phyloP scores from a whole-genome alignment of 2,113 vertebrate genomes.

The Erythrocebus patas region DNA sequence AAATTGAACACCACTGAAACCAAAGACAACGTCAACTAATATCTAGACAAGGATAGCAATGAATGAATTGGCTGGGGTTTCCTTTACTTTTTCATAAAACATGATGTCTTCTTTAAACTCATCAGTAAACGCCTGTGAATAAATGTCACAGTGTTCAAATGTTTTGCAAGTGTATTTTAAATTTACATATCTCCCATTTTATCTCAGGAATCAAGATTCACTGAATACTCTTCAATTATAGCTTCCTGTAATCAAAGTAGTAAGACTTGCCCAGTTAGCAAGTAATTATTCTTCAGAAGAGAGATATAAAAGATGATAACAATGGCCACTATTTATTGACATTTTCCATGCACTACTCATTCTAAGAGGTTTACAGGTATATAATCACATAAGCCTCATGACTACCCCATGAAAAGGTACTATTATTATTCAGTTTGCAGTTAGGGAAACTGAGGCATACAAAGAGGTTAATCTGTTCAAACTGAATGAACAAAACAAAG shows the following conservation, averaged over 20 bases:
- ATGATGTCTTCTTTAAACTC: background rate
- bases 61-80: background rate
- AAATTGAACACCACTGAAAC: background rate
- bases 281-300: background rate
- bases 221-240: background rate
- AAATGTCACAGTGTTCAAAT: background rate
- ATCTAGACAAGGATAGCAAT: background rate
- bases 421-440: background rate
- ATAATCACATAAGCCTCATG: background rate
- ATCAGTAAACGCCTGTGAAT: background rate
- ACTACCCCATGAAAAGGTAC: background rate
- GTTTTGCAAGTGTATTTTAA: background rate
- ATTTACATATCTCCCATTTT: background rate
- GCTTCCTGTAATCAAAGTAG: background rate
- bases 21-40: background rate
- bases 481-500: background rate
- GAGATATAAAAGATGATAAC: background rate
- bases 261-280: background rate
- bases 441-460: background rate
- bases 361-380: background rate
- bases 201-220: background rate
- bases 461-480: background rate
- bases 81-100: slow-evolving; percentile 12
- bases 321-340: background rate
- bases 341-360: background rate